Conservation (phyloP, 2,797 vertebrate species). For the Luscinia luscinia region DNA sequence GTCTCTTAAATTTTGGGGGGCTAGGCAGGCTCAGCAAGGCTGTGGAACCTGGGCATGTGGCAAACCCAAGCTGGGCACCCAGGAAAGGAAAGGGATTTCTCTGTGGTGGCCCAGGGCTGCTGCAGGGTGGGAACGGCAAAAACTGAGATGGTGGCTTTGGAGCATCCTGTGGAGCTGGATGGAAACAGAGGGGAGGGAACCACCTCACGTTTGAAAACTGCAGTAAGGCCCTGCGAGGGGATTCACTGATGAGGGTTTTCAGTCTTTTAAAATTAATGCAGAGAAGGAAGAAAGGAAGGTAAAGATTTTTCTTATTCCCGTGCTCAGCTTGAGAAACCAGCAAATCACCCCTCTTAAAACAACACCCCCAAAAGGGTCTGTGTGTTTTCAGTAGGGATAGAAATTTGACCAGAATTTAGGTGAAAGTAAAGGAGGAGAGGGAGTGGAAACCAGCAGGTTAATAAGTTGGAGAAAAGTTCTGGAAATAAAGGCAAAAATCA, state of each 20-base stretch:
- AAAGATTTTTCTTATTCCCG: neutral
- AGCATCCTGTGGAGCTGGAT: neutral
- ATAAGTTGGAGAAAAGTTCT: neutral
- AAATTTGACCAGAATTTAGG: neutral
- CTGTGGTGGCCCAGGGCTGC: neutral
- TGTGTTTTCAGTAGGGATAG: neutral
- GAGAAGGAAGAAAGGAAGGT: neutral
- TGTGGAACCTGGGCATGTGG: fast-evolving
- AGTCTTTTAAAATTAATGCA: neutral
- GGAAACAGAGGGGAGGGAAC: neutral
- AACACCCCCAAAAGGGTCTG: neutral
- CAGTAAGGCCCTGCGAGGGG: neutral
- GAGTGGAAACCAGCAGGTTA: neutral
- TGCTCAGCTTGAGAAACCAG: neutral
- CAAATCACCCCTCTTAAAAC: neutral
- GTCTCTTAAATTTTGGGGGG: neutral
- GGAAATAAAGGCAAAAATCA: neutral
- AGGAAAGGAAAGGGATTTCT: neutral
- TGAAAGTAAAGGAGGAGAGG: neutral
- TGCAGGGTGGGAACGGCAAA: neutral
- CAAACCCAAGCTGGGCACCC: neutral
- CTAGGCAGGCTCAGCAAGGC: too few species aligned
- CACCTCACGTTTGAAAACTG: fast-evolving
- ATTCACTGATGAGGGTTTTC: neutral
- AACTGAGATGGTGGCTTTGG: neutral